A percentile compares a stretch with the other conserved stretches of the same genome.
phyloP scores from a whole-genome alignment of 35 echinoderm and acorn worm species.

The Ophiothrix spiculata region DNA sequence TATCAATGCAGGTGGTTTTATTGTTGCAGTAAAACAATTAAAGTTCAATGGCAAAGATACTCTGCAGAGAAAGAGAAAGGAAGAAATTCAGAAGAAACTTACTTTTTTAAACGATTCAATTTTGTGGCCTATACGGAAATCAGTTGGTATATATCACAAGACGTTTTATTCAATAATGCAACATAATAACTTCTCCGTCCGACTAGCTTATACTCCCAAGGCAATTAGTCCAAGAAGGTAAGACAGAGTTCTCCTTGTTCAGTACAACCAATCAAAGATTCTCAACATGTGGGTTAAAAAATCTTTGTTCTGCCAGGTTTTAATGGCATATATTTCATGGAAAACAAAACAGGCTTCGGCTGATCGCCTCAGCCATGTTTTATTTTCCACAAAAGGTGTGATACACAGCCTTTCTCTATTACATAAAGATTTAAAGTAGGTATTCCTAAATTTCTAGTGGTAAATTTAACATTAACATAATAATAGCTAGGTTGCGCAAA shows the following conservation, averaged over 20 bases:
- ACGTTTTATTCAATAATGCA: conserved; percentile 1
- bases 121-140: conserved; percentile 33
- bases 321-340: too few relatives aligned
- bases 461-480: too few relatives aligned
- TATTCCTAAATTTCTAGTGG: too few relatives aligned
- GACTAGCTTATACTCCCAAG: conserved; percentile 27
- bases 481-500: too few relatives aligned
- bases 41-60: not conserved
- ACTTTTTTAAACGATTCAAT: conserved; percentile 45
- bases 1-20: conserved; percentile 20
- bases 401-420: too few relatives aligned
- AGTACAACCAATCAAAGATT: not conserved
- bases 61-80: conserved; percentile 1
- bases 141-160: conserved; percentile 12
- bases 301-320: too few relatives aligned
- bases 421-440: too few relatives aligned
- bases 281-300: not conserved
- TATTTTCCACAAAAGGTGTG: too few relatives aligned
- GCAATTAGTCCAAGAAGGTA: conserved; percentile 25
- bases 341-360: too few relatives aligned
- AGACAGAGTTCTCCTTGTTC: too few relatives aligned
- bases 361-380: too few relatives aligned
- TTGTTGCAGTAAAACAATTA: conserved; percentile 30
- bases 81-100: conserved; percentile 28
- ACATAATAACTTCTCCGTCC: conserved; percentile 21